Evolutionary conservation across 2,113 vertebrate species (phyloP).

Genomic region (Aptenodytes forsteri): DNA sequence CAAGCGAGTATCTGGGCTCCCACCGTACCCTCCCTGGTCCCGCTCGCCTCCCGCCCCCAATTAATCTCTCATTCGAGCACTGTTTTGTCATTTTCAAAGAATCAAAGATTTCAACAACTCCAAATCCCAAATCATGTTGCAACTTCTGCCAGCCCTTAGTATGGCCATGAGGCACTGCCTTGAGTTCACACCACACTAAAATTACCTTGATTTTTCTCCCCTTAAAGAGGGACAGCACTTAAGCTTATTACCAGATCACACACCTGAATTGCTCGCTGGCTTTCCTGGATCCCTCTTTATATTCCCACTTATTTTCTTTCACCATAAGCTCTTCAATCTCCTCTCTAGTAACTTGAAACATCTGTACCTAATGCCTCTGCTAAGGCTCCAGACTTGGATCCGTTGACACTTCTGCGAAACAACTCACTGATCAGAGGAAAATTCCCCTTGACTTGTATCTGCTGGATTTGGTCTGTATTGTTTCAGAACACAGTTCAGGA

Average conservation of each 20-base stretch:
- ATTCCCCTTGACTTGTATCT: not conserved
- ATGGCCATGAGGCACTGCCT: not conserved
- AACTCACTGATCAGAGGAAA: not conserved
- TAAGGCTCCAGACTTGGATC: not conserved
- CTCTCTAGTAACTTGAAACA: not conserved
- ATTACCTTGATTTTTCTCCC: not conserved
- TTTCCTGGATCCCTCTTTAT: not conserved
- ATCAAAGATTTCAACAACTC: not conserved
- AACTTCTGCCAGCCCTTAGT: not conserved
- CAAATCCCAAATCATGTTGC: not conserved
- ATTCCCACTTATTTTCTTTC: not conserved
- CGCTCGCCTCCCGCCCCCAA: no score
- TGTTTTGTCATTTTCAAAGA: not conserved
- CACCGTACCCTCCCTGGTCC: not conserved
- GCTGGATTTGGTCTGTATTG: not conserved
- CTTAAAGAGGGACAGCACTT: not conserved
- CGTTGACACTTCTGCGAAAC: not conserved
- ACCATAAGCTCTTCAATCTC: not conserved
- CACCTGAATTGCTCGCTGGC: not conserved
- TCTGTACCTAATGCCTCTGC: not conserved
- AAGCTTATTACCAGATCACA: not conserved
- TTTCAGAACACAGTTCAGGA: not conserved
- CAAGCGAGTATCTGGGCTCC: fast-evolving
- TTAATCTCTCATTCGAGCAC: fast-evolving
- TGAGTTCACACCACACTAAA: not conserved